Percentiles rank a stretch among this genome's conserved stretches.
Conservation (phyloP, 2,113 vertebrate species). For the Astur gentilis region DNA sequence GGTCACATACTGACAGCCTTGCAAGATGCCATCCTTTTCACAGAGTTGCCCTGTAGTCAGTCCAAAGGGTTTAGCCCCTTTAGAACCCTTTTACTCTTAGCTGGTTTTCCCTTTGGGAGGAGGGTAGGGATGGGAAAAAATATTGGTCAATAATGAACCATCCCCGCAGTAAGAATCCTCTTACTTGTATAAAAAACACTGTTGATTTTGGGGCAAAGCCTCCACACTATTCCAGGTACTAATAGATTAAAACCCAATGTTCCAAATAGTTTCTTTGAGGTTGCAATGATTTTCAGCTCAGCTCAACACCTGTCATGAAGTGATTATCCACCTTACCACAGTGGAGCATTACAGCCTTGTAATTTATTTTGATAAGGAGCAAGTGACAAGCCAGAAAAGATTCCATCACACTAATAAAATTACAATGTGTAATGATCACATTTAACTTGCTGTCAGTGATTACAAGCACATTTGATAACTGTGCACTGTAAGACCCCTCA, state of each 20-base stretch:
- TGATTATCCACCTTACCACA: neutral
- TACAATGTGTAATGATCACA: neutral
- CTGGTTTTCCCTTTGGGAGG: neutral
- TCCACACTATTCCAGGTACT: neutral
- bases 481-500: neutral
- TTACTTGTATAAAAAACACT: neutral
- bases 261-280: neutral
- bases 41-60: neutral
- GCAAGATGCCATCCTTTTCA: neutral
- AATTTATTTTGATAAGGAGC: neutral
- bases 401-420: neutral
- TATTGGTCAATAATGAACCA: neutral
- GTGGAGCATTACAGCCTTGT: neutral
- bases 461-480: neutral
- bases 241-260: neutral
- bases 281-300: neutral
- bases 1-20: neutral
- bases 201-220: neutral
- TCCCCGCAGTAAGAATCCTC: neutral
- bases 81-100: neutral
- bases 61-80: neutral
- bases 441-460: neutral
- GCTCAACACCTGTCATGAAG: neutral
- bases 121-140: neutral
- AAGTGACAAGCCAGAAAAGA: neutral